Base-by-base conservation (phyloP, 64 coral and sea anemone species). In the Porites lutea region DNA sequence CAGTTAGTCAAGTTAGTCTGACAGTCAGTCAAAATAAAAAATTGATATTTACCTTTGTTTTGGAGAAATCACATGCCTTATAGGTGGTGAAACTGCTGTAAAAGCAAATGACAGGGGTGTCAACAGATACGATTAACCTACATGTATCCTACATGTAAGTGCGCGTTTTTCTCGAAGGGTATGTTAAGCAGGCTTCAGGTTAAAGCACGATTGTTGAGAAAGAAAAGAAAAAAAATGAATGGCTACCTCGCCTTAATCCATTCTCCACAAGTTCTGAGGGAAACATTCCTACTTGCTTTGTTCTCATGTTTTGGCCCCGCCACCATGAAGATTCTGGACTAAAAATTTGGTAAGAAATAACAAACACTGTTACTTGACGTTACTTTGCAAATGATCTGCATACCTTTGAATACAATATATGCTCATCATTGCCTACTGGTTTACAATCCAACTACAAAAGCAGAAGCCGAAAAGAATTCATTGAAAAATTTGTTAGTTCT, bases 231-330 rank as follows among this genome's bases (percentile, higher is more conserved):
- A 37, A 37, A 37, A 37, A 37, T 37, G 27, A 37, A 37, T 57
- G 3, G 7, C 1, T 93, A 96, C 95, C 95, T 81, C 90, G 79
- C 2, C 87, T 72, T 54, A 88, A 63, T 77, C 89, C 92, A 93
- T 88, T 91, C 14, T 96, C 95, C 10, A 94, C 88, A 19, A 97
- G 77, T 47, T 97, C 95, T 53, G 92, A 78, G 13, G 95, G 95
- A 75, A 97, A 97, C 48, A 81, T 91, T 12, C 95, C 95, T 52
- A 93, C 89, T 71, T 92, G 51, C 19, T 78, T 92, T 50, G 92
- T 94, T 46, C 71, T 88, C 71, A 89, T 97, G 19, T 94, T 97
- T 76, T 97, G 95, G 49, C 95, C 95, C 88, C 85, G 69, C 95
- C 95, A 97, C 95, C 95, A 97, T 1, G 95, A 94, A 23, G 72